A percentile compares a stretch with the other conserved stretches of the same genome.
phyloP scores from a whole-genome alignment of 2,113 vertebrate genomes.

The Passer montanus region DNA sequence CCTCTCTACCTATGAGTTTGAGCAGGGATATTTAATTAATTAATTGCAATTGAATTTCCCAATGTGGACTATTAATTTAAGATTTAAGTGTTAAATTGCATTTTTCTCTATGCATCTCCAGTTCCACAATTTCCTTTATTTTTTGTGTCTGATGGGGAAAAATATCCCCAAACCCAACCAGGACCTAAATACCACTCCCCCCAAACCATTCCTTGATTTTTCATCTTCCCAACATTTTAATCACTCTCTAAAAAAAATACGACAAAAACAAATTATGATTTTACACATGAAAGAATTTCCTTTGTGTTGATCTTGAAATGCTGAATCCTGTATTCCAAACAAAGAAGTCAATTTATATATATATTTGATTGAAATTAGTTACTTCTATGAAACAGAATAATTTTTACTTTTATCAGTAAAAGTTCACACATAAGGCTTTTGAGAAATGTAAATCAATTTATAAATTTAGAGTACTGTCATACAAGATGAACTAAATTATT shows the following conservation, averaged over 20 bases:
- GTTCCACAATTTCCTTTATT: not conserved
- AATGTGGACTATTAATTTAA: not conserved
- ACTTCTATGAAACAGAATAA: not conserved
- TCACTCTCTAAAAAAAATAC: not conserved
- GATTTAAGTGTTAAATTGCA: not conserved
- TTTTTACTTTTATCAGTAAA: not conserved
- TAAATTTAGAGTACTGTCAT: not conserved
- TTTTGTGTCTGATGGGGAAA: not conserved
- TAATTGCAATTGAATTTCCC: not conserved
- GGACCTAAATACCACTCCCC: not conserved
- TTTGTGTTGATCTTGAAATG: not conserved
- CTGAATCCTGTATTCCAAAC: not conserved
- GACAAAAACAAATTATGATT: not conserved
- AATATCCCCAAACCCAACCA: accelerated
- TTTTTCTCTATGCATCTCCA: not conserved
- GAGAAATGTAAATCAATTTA: not conserved
- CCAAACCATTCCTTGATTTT: not conserved
- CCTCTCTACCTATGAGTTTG: not conserved
- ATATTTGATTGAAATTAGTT: not conserved
- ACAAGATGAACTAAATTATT: not conserved
- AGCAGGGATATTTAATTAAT: not conserved
- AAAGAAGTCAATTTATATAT: not conserved
- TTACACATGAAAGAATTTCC: not conserved
- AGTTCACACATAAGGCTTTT: not conserved
- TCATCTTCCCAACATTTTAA: not conserved